Percentiles rank a stretch among this genome's conserved stretches.
Conservation (phyloP, 2,797 vertebrate genomes). For the Sarcophilus harrisii region DNA sequence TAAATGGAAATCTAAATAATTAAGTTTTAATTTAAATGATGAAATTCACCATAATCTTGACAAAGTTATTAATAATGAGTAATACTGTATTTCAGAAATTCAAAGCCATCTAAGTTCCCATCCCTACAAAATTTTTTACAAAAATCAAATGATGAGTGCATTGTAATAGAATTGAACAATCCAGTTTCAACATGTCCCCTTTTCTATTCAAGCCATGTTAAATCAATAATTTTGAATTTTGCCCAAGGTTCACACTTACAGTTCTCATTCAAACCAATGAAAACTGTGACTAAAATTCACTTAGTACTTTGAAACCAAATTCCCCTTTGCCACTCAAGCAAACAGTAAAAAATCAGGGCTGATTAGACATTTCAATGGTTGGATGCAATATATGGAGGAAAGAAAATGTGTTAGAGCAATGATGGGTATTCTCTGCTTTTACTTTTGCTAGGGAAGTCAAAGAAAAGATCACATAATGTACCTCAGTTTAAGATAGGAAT, state of each 20-base stretch:
- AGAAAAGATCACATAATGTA: constrained; percentile 11
- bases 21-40: constrained; percentile 33
- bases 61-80: background rate
- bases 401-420: constrained; percentile 30
- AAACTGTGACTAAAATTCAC: constrained; percentile 15
- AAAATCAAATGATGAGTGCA: background rate
- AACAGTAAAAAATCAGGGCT: background rate
- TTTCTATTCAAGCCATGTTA: constrained; percentile 21
- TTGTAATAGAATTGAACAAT: constrained; percentile 26
- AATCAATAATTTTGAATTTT: constrained; percentile 52
- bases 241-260: constrained; percentile 40
- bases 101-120: constrained; percentile 1
- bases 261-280: constrained; percentile 48
- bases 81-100: constrained; percentile 16
- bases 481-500: constrained; percentile 62
- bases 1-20: constrained; percentile 43
- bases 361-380: background rate
- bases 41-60: background rate
- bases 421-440: constrained; percentile 14
- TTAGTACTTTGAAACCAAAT: background rate
- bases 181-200: constrained; percentile 33
- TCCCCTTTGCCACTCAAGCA: background rate
- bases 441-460: constrained; percentile 51
- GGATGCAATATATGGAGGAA: background rate
- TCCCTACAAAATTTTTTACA: constrained; percentile 43